These are phyloP conservation scores for Chiloscyllium punctatum DNA, from an alignment of 2,797 vertebrate species.

Conservation along the genomic window DNA sequence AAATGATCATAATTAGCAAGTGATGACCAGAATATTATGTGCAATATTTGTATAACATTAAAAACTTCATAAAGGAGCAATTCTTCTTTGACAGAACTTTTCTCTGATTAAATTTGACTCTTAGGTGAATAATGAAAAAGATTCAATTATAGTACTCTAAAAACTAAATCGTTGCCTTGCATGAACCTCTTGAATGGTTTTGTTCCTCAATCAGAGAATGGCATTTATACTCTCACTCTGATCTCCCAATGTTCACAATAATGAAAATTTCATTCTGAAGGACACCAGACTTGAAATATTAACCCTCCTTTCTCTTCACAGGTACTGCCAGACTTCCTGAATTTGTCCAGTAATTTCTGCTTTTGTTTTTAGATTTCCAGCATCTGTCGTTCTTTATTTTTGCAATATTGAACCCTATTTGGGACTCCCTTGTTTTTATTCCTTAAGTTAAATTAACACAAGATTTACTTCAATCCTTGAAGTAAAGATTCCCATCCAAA, in stretches of 20 bases:
- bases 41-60: not conserved
- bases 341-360: no score
- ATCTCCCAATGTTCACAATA: not conserved
- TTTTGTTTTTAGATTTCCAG: no score
- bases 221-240: not conserved
- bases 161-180: not conserved
- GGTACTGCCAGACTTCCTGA: no score
- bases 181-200: not conserved
- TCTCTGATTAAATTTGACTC: not conserved
- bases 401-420: not conserved
- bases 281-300: no score
- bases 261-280: not conserved
- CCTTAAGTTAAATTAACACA: not conserved
- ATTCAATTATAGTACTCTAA: not conserved
- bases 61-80: not conserved
- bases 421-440: not conserved
- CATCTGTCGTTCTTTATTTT: no score
- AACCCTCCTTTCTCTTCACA: no score
- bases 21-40: not conserved
- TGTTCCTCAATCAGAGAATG: not conserved
- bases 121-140: not conserved
- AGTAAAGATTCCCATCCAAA: not conserved
- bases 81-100: not conserved
- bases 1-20: not conserved
- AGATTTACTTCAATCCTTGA: not conserved